These are phyloP conservation scores for Papilio elwesi DNA, from an alignment of 2,888 invertebrate genomes.

Conservation along the genomic window DNA sequence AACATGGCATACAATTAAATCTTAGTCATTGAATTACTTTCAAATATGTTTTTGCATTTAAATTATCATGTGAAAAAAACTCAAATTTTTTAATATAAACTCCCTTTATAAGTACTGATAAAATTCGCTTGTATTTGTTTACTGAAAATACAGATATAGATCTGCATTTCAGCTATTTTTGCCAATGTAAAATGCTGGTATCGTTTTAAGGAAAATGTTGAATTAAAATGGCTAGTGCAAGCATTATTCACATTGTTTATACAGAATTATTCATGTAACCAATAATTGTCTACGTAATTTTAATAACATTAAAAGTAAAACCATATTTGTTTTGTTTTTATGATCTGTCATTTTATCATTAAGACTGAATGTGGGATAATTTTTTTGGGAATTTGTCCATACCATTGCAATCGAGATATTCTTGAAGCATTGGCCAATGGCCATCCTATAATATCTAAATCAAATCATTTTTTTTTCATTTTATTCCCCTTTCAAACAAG, in stretches of 20 bases:
- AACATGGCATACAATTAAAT: constrained; percentile 31
- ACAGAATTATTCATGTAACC: constrained; percentile 82
- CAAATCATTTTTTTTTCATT: no score
- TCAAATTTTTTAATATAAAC: constrained; percentile 54
- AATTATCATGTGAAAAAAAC: constrained; percentile 68
- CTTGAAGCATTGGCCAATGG: constrained; percentile 4
- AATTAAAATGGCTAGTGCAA: constrained; percentile 71
- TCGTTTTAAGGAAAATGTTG: constrained; percentile 69
- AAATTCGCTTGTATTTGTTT: constrained; percentile 68
- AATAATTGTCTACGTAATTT: constrained; percentile 83
- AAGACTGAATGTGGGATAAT: constrained; percentile 26
- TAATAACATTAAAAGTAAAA: constrained; percentile 77
- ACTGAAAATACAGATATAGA: constrained; percentile 61
- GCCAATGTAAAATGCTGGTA: constrained; percentile 60
- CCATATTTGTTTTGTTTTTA: constrained; percentile 53
- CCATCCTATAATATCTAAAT: not conserved
- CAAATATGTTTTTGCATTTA: constrained; percentile 51
- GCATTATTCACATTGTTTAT: constrained; percentile 78
- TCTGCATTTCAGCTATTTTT: constrained; percentile 58
- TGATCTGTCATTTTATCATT: constrained; percentile 29
- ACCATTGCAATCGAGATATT: not conserved
- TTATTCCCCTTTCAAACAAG: no score
- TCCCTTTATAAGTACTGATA: constrained; percentile 65
- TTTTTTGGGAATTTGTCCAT: constrained; percentile 25
- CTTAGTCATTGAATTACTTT: constrained; percentile 6